phyloP scores from a whole-genome alignment of 2,113 vertebrate species.

The Corvus hawaiiensis region DNA sequence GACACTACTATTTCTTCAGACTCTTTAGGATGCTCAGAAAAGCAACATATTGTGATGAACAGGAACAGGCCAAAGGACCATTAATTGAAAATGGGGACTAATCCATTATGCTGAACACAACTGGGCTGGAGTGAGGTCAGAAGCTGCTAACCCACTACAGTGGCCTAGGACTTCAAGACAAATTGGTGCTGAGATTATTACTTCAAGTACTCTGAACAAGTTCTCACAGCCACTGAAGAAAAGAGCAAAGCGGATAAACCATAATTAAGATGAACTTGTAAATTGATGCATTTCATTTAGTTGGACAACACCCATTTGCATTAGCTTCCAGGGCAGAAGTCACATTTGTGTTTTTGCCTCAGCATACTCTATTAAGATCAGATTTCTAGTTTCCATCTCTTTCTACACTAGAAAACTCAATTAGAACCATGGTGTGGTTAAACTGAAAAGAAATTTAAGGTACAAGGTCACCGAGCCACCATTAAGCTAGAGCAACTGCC shows the following conservation, averaged over 20 bases:
- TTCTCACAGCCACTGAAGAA: background rate
- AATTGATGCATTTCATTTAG: conserved; percentile 5
- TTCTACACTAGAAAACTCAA: conserved; percentile 2
- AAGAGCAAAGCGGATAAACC: background rate
- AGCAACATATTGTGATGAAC: background rate
- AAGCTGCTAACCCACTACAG: background rate
- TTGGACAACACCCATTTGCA: conserved; percentile 23
- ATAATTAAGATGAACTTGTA: conserved; percentile 49
- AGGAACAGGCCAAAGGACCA: background rate
- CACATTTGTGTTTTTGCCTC: background rate
- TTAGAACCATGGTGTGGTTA: background rate
- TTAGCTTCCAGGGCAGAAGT: conserved; percentile 23
- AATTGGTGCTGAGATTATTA: background rate
- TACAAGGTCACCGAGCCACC: conserved; percentile 52
- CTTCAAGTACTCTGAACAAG: background rate
- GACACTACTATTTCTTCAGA: background rate
- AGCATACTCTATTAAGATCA: background rate
- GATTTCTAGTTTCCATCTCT: background rate
- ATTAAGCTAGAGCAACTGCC: conserved; percentile 22
- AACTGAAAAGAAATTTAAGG: conserved; percentile 27
- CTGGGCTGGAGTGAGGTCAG: background rate
- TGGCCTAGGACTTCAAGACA: background rate
- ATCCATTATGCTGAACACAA: background rate
- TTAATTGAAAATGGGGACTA: background rate
- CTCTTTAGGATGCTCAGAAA: background rate